phyloP scores from a whole-genome alignment of 2,113 vertebrate genomes.

The Petaurus breviceps region DNA sequence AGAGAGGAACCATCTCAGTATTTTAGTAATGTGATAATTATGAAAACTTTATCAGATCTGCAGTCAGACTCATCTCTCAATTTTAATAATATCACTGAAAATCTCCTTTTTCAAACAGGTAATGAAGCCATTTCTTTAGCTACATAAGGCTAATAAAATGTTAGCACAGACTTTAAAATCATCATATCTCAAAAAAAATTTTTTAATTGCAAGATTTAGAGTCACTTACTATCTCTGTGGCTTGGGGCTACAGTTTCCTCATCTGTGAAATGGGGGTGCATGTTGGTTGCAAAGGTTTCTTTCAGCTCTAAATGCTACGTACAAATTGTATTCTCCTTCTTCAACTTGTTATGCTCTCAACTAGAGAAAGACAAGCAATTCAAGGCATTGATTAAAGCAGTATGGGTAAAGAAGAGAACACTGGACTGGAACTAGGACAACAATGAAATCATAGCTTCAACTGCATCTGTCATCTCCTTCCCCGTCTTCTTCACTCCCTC shows the following conservation, averaged over 20 bases:
- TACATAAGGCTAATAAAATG: background rate
- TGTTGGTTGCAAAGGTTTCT: background rate
- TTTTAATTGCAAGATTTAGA: background rate
- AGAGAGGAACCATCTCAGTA: background rate
- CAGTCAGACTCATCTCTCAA: background rate
- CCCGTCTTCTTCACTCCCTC: background rate
- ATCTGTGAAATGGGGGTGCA: background rate
- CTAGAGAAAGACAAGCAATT: background rate
- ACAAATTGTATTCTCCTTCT: background rate
- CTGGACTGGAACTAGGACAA: background rate
- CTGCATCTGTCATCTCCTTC: background rate
- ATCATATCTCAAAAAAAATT: background rate
- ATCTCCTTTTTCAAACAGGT: background rate
- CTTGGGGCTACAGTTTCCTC: background rate
- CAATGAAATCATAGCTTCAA: background rate
- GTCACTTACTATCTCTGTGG: background rate
- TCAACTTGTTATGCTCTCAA: background rate
- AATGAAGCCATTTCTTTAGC: background rate
- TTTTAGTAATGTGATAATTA: background rate
- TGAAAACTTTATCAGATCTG: accelerated
- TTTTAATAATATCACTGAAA: background rate
- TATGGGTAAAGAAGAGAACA: background rate
- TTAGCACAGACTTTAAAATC: background rate
- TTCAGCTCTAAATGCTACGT: background rate
- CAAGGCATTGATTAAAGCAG: background rate